A percentile compares a stretch with the other conserved stretches of the same genome.
Evolutionary conservation across 1,140 invertebrate genomes (phyloP).

Genomic region (Leptonema lineaticorne): DNA sequence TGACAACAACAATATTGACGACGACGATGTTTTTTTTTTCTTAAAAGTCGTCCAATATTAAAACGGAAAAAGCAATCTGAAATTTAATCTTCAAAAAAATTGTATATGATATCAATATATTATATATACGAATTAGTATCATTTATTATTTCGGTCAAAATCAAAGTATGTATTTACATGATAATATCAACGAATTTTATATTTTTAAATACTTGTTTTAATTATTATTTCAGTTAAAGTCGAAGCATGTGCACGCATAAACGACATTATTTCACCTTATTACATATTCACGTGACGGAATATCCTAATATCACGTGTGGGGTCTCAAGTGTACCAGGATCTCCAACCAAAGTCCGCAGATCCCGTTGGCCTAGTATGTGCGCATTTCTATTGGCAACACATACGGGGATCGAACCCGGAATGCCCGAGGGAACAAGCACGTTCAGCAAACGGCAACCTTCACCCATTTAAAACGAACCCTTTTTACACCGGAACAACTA

Average conservation of each 20-base stretch:
- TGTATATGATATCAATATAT: too few relatives aligned
- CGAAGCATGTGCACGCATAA: constrained; percentile 11
- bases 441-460: not conserved
- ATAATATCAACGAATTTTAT: too few relatives aligned
- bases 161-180: too few relatives aligned
- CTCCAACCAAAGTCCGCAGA: not conserved
- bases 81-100: too few relatives aligned
- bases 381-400: not conserved
- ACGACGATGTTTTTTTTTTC: too few relatives aligned
- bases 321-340: not conserved
- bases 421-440: not conserved
- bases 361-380: not conserved
- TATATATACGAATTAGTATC: too few relatives aligned
- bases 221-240: constrained; percentile 6
- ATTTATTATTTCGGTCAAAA: too few relatives aligned
- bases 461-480: not conserved
- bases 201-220: too few relatives aligned
- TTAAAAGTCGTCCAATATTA: too few relatives aligned
- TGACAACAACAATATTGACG: too few relatives aligned
- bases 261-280: constrained; percentile 17
- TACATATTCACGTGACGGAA: constrained; percentile 24
- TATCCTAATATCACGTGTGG: constrained; percentile 17
- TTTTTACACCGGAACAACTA: not conserved
- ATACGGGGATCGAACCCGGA: not conserved
- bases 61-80: too few relatives aligned